Evolutionary conservation across 30 jellyfish, hydroid and myxozoan genomes (phyloP).

Genomic region (Chrysaora quinquecirrha): DNA sequence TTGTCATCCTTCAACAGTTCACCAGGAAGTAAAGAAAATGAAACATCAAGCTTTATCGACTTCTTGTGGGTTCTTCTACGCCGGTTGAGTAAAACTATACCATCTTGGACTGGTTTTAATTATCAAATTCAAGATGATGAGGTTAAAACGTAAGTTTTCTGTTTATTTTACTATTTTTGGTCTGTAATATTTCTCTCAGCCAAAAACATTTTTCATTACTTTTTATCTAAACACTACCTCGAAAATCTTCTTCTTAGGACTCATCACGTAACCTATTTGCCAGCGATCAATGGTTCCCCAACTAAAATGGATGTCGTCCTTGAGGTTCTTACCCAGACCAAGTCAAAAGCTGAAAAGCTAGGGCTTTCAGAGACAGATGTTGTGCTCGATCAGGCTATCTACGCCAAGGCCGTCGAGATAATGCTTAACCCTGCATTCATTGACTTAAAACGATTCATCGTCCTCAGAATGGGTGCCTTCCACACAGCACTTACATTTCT

Average conservation of each 20-base stretch:
- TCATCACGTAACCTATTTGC: slow-evolving; percentile 40
- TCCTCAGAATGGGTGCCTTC: slow-evolving; percentile 54
- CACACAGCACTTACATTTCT: slow-evolving; percentile 43
- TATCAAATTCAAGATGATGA: too few relatives aligned
- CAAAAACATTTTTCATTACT: too few relatives aligned
- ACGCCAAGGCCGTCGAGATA: slow-evolving; percentile 68
- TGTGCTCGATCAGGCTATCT: slow-evolving; percentile 60
- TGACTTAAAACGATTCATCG: slow-evolving; percentile 34
- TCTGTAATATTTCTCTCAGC: too few relatives aligned
- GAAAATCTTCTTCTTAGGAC: too few relatives aligned
- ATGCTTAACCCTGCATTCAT: not conserved
- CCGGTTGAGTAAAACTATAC: too few relatives aligned
- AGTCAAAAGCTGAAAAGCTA: slow-evolving; percentile 43
- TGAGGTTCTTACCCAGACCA: slow-evolving; percentile 39
- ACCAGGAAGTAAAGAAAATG: not conserved
- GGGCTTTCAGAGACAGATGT: slow-evolving; percentile 55
- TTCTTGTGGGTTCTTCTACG: too few relatives aligned
- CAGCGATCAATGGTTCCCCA: slow-evolving; percentile 46
- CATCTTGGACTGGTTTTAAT: too few relatives aligned
- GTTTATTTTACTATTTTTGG: too few relatives aligned
- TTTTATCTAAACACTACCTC: too few relatives aligned
- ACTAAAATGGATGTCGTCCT: slow-evolving; percentile 50
- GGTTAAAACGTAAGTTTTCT: too few relatives aligned
- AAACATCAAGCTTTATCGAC: too few relatives aligned
- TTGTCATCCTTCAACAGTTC: too few relatives aligned